Evolutionary conservation across 2,888 invertebrate genomes (phyloP).

Genomic region (Ormyrus nitidulus): DNA sequence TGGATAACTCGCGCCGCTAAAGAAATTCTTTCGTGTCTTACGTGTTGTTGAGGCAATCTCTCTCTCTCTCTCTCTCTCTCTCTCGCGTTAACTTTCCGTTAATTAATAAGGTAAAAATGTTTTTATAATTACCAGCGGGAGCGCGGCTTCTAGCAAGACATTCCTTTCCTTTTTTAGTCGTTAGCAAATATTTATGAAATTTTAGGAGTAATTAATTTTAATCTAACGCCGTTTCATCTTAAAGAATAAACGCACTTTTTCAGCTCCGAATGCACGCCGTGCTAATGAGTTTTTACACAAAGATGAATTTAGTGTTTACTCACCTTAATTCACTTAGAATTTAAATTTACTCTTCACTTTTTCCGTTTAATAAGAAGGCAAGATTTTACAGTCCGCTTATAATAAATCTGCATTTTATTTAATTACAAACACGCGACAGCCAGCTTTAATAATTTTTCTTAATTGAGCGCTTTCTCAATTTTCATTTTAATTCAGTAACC

Average conservation of each 20-base stretch:
- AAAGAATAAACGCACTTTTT: not conserved
- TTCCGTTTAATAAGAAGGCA: slow-evolving; percentile 2
- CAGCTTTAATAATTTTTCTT: too few relatives aligned
- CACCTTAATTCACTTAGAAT: slow-evolving; percentile 43
- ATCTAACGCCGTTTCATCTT: slow-evolving; percentile 31
- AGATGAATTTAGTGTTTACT: slow-evolving; percentile 17
- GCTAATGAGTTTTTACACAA: slow-evolving; percentile 46
- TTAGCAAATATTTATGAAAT: slow-evolving; percentile 38
- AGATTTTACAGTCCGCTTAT: not conserved
- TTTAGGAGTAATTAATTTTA: slow-evolving; percentile 55
- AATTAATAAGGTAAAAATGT: slow-evolving; percentile 48
- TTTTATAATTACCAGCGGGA: slow-evolving; percentile 30
- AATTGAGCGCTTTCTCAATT: too few relatives aligned
- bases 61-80: too few relatives aligned
- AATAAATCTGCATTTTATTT: not conserved
- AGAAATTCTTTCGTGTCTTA: slow-evolving; percentile 51
- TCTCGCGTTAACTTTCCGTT: slow-evolving; percentile 17
- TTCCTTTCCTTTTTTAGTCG: slow-evolving; percentile 20
- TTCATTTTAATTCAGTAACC: too few relatives aligned
- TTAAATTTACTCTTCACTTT: slow-evolving; percentile 10
- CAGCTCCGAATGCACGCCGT: not conserved
- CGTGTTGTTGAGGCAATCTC: not conserved
- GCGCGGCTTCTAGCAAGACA: slow-evolving; percentile 8
- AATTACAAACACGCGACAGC: too few relatives aligned
- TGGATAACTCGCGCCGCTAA: slow-evolving; percentile 9